Evolutionary conservation across 2,113 vertebrate species (phyloP).

Genomic region (Indicator maculatus): DNA sequence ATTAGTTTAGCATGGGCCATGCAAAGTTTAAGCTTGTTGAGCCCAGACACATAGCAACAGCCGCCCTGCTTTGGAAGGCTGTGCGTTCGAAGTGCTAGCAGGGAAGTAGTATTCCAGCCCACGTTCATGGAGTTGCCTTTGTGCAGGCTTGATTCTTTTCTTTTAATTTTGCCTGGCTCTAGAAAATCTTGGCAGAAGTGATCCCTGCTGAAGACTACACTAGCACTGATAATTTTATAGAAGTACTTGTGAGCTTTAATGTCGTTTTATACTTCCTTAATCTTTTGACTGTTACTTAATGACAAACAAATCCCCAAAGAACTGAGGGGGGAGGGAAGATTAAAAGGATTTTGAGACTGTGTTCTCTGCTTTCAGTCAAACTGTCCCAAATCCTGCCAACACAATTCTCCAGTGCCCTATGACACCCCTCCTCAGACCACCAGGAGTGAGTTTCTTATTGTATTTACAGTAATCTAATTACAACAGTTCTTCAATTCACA

Average conservation of each 20-base stretch:
- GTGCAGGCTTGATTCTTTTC: neutral
- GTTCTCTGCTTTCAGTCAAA: constrained; percentile 75
- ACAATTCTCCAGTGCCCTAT: constrained; percentile 73
- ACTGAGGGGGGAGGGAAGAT: constrained; percentile 64
- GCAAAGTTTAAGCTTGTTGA: constrained; percentile 80
- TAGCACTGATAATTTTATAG: constrained; percentile 52
- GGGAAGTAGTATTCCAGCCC: neutral
- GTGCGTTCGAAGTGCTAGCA: neutral
- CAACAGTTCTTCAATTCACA: constrained; percentile 72
- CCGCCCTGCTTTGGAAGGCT: neutral
- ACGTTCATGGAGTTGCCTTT: neutral
- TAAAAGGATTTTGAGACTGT: constrained; percentile 82
- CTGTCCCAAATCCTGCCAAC: constrained; percentile 73
- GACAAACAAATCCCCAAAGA: constrained; percentile 83
- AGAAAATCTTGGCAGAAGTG: neutral
- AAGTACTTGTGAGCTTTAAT: constrained; percentile 54
- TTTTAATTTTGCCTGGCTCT: neutral
- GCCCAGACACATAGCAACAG: constrained; percentile 80
- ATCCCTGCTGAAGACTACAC: constrained; percentile 22
- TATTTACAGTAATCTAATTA: constrained; percentile 92
- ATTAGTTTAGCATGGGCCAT: constrained; percentile 83
- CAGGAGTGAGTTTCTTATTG: constrained; percentile 83
- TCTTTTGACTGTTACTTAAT: constrained; percentile 76
- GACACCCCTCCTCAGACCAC: constrained; percentile 81
- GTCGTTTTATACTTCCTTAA: constrained; percentile 69